phyloP scores from a whole-genome alignment of 2,797 vertebrate species.

The Coracias cyanogaster region DNA sequence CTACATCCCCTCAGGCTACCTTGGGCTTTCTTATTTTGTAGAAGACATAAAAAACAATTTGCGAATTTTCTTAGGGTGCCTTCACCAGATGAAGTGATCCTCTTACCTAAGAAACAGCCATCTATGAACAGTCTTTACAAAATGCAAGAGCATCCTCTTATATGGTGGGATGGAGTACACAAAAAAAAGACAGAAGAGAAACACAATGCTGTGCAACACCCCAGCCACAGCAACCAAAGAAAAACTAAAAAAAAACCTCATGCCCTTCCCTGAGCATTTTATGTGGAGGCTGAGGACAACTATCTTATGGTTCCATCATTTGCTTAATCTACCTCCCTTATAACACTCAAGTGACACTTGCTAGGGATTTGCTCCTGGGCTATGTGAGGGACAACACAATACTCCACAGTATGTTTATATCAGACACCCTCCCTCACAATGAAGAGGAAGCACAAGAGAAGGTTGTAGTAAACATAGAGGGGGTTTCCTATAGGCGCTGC shows the following conservation, averaged over 20 bases:
- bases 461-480: not conserved
- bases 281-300: not conserved
- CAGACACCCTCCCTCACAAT: fast-evolving
- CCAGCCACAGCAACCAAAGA: not conserved
- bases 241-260: not conserved
- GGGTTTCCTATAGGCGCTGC: not conserved
- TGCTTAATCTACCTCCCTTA: not conserved
- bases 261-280: not conserved
- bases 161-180: not conserved
- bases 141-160: not conserved
- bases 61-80: not conserved
- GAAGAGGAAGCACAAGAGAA: not conserved
- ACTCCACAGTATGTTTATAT: not conserved
- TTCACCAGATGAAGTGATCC: not conserved
- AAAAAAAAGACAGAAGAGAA: not conserved
- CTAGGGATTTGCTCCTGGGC: not conserved
- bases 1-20: not conserved
- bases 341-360: not conserved
- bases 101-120: not conserved
- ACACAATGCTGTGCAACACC: not conserved
- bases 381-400: not conserved
- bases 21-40: not conserved
- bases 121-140: not conserved
- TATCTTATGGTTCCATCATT: not conserved
- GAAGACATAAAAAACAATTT: not conserved